Base-by-base conservation (phyloP, 2,797 vertebrate genomes). In the Furcifer pardalis region DNA sequence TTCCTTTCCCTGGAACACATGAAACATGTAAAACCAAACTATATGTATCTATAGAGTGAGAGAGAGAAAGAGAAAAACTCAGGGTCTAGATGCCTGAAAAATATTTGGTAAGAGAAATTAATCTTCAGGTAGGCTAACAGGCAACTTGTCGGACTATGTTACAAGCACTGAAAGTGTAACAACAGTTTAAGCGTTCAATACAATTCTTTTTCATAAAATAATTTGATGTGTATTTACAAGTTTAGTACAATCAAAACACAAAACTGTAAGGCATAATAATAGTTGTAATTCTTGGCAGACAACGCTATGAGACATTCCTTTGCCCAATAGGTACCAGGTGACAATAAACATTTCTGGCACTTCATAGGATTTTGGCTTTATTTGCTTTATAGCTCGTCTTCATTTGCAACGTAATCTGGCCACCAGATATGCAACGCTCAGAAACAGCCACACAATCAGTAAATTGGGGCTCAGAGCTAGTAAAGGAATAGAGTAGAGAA, bases 401-500 rank as follows among this genome's bases (percentile, higher is more conserved):
- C 97, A 99, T 95, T 97, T 97, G 97, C 98, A 99, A 96, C 99
- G 99, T 89, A 99, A 97, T 94, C 97, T 98, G 94, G 98, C 96
- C 94, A 99, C 97, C 96, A 99, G 95, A 94, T 98, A 99, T 17
- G 98, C 97, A 95, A 99, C 94, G 92, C 97, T 99, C 96, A 99
- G 97, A 91, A 99, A 99, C 94, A 99, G 96, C 98, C 98, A 99
- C 96, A 98, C 98, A 96, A 99, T 95, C 95, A 99, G 97, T 94
- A 99, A 97, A 97, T 98, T 98, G 93, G 98, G 99, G 97, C 98
- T 99, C 93, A 99, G 96, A 81, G 98, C 98, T 95, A 99, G 94
- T 92, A 99, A 96, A 92, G 99, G 99, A 94, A 99, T 96, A 86
- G 98, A 99, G 96, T 99, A 99, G 94, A 99, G 97, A 82, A 99